Percentiles rank a stretch among this genome's conserved stretches.
These are phyloP conservation scores for Seriola quinqueradiata DNA, from an alignment of 2,113 vertebrate species.

Conservation along the genomic window DNA sequence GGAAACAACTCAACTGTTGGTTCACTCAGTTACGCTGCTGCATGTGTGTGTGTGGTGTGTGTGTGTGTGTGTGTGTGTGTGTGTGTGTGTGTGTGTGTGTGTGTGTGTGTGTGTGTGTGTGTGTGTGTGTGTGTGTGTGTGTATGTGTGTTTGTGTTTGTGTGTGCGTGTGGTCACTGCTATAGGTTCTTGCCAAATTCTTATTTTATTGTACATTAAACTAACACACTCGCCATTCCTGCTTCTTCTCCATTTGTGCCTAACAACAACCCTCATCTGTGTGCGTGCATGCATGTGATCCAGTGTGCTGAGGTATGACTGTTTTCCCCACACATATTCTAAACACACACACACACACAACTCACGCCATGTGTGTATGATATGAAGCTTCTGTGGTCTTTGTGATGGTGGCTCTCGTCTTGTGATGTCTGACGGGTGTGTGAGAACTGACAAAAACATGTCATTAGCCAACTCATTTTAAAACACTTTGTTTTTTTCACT, in stretches of 20 bases:
- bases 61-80: no score
- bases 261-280: constrained; percentile 54
- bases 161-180: constrained; percentile 57
- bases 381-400: constrained; percentile 63
- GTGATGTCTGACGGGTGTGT: constrained; percentile 62
- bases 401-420: constrained; percentile 59
- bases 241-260: constrained; percentile 70
- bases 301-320: constrained; percentile 50
- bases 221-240: constrained; percentile 57
- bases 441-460: constrained; percentile 78
- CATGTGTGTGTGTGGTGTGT: background rate
- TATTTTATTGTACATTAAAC: constrained; percentile 50
- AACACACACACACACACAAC: constrained; percentile 31
- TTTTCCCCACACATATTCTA: constrained; percentile 10
- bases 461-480: constrained; percentile 69
- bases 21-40: constrained; percentile 19
- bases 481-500: constrained; percentile 32
- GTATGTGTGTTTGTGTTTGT: constrained; percentile 2
- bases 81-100: no score
- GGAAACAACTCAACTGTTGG: constrained; percentile 31
- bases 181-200: constrained; percentile 57
- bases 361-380: constrained; percentile 16
- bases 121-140: constrained; percentile 5
- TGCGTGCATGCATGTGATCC: constrained; percentile 48
- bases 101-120: no score